phyloP scores from a whole-genome alignment of 1,140 invertebrate species.

The Atopsyche davidsoni region DNA sequence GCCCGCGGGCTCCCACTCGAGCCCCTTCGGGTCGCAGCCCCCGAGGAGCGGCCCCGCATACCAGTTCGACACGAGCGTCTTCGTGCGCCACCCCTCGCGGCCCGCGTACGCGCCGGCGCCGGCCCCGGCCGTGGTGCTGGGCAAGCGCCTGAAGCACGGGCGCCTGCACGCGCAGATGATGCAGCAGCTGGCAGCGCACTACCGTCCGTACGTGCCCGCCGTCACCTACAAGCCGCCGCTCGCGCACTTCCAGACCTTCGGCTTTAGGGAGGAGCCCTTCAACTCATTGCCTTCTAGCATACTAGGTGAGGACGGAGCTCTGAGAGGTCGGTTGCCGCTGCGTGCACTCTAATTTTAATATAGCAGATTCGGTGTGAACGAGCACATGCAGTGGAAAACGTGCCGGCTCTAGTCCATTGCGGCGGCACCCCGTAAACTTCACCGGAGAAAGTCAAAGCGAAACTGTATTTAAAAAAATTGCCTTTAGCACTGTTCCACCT shows the following conservation, averaged over 20 bases:
- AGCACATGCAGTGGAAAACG: no score
- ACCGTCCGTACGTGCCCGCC: constrained; percentile 15
- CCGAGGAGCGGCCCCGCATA: constrained; percentile 32
- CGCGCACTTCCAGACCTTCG: constrained; percentile 36
- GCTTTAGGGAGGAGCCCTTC: constrained; percentile 37
- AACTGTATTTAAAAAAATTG: no score
- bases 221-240: constrained; percentile 28
- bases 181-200: constrained; percentile 35
- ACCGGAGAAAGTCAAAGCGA: no score
- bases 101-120: constrained; percentile 18
- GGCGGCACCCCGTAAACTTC: no score
- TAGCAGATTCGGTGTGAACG: no score
- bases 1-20: neutral
- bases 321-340: no score
- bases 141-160: constrained; percentile 24
- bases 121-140: constrained; percentile 19
- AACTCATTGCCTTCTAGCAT: constrained; percentile 38
- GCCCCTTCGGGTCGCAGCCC: no score
- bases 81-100: constrained; percentile 23
- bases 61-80: constrained; percentile 23
- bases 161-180: constrained; percentile 31
- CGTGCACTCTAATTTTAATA: no score
- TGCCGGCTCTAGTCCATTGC: no score
- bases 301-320: constrained; percentile 40
- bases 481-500: no score